These are phyloP conservation scores for Tachina fera DNA, from an alignment of 2,888 invertebrate genomes.

Conservation along the genomic window DNA sequence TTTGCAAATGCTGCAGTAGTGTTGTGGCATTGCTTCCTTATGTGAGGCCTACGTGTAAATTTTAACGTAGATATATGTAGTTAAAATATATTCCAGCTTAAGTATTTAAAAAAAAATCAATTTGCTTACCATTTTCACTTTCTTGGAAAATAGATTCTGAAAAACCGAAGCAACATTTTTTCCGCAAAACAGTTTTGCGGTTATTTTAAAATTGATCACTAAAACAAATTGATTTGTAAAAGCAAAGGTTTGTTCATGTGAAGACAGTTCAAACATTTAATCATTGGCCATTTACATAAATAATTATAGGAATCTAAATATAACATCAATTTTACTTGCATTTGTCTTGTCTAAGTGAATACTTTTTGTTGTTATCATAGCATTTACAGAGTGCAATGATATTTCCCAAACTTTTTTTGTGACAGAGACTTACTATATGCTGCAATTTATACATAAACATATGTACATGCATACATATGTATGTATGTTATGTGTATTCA, in stretches of 20 bases:
- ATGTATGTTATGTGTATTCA: too few relatives aligned
- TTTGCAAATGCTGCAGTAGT: conserved; percentile 43
- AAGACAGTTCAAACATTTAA: conserved; percentile 34
- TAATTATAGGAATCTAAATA: conserved; percentile 63
- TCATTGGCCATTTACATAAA: conserved; percentile 57
- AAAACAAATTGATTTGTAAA: conserved; percentile 60
- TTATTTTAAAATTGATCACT: conserved; percentile 40
- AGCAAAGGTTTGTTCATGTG: conserved; percentile 10
- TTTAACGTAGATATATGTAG: not conserved
- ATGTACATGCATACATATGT: too few relatives aligned
- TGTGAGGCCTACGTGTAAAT: conserved; percentile 9
- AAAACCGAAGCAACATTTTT: not conserved
- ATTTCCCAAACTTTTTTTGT: conserved; percentile 57
- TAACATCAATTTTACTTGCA: conserved; percentile 40
- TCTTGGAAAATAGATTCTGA: not conserved
- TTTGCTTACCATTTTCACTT: conserved; percentile 33
- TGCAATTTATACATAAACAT: too few relatives aligned
- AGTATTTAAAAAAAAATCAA: conserved; percentile 6
- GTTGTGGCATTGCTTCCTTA: not conserved
- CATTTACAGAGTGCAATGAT: conserved; percentile 54
- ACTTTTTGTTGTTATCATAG: conserved; percentile 12
- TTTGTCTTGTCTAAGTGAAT: not conserved
- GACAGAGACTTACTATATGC: too few relatives aligned
- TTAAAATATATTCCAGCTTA: not conserved
- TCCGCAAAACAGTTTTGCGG: not conserved